phyloP scores from a whole-genome alignment of 2,888 invertebrate genomes.

The Plebejus melissa region DNA sequence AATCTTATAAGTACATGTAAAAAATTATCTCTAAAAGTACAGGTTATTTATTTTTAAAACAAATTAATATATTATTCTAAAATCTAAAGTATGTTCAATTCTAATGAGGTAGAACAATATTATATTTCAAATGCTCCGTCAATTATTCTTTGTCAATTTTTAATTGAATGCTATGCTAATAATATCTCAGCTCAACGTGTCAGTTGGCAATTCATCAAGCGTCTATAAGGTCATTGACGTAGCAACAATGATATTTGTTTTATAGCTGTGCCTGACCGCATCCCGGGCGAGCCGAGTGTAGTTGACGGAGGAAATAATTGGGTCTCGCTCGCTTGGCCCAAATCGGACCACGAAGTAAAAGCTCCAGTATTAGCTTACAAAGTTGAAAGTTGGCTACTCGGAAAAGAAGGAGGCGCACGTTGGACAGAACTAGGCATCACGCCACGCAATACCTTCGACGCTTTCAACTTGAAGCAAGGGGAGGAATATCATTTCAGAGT shows the following conservation, averaged over 20 bases:
- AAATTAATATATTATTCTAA: too few relatives aligned
- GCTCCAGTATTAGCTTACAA: constrained; percentile 90
- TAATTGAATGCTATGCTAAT: constrained; percentile 44
- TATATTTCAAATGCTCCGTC: background rate
- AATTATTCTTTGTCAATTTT: constrained; percentile 26
- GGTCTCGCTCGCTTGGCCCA: constrained; percentile 91
- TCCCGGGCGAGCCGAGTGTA: constrained; percentile 85
- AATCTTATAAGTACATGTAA: too few relatives aligned
- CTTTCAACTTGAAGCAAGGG: constrained; percentile 88
- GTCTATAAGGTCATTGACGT: constrained; percentile 60
- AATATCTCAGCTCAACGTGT: constrained; percentile 33
- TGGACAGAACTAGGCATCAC: constrained; percentile 91
- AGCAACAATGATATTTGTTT: constrained; percentile 53
- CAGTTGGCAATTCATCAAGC: constrained; percentile 58
- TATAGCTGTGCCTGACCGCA: constrained; percentile 89
- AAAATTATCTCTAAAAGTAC: too few relatives aligned
- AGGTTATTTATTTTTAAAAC: too few relatives aligned
- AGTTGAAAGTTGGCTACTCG: constrained; percentile 89
- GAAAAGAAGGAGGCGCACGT: constrained; percentile 89
- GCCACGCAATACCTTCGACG: constrained; percentile 88
- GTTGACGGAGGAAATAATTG: constrained; percentile 92
- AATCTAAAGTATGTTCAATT: too few relatives aligned
- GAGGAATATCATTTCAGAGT: constrained; percentile 92
- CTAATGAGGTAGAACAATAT: background rate
- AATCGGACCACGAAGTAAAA: constrained; percentile 81